Percentiles rank a stretch among this genome's conserved stretches.
These are phyloP conservation scores for Nasonia giraulti DNA, from an alignment of 1,140 invertebrate genomes.

Conservation along the genomic window DNA sequence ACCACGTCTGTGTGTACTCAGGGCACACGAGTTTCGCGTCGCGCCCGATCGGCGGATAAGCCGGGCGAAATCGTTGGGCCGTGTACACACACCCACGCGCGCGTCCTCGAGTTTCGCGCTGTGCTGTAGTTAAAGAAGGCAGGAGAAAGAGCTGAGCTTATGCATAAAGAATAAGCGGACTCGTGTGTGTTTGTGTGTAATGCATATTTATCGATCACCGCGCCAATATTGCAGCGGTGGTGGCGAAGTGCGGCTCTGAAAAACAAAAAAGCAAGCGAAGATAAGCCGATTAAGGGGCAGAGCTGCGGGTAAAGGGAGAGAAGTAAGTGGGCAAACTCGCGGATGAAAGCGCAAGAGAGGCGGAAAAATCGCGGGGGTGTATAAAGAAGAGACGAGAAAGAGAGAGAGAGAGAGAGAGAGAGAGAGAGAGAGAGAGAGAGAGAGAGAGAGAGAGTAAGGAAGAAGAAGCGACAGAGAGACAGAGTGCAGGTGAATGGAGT, in stretches of 20 bases:
- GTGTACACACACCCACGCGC: not conserved
- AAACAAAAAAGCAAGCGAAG: constrained; percentile 17
- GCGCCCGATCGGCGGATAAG: not conserved
- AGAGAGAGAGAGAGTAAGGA: not conserved
- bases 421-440: not conserved
- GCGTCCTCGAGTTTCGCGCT: not conserved
- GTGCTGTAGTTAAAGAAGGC: not conserved
- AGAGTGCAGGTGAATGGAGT: constrained; percentile 16
- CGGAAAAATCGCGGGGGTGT: constrained; percentile 39
- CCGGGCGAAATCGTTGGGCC: not conserved
- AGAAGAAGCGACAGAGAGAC: not conserved
- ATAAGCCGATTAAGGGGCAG: constrained; percentile 34
- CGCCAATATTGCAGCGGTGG: not conserved
- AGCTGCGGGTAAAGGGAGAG: not conserved
- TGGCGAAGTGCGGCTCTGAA: not conserved
- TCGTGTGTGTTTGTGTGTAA: too few species aligned
- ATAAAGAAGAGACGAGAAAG: not conserved
- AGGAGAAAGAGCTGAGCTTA: not conserved
- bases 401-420: not conserved
- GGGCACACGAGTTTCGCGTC: too few species aligned
- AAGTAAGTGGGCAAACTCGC: not conserved
- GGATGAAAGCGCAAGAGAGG: constrained; percentile 18
- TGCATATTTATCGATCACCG: not conserved
- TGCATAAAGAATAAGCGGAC: not conserved
- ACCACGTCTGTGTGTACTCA: too few species aligned